Evolutionary conservation across 2,113 vertebrate genomes (phyloP), one percentile per base, ranked within the genome.

Genomic region (Cyphomyrus discorhynchus): DNA sequence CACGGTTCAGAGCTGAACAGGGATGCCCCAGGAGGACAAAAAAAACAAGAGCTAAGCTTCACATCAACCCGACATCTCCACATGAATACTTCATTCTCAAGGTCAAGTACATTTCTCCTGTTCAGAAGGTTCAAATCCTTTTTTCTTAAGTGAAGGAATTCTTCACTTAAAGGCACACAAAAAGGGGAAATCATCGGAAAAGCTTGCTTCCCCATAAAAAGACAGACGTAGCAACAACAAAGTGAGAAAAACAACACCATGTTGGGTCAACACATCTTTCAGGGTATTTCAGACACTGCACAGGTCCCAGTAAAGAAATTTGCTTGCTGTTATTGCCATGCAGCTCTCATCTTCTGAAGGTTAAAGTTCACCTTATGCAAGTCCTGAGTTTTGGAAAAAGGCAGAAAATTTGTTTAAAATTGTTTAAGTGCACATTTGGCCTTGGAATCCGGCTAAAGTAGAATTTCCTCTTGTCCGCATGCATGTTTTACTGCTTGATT

Each of bases 101-200:
- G 42, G 45, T 85, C 24, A 49, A 85, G 46, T 85, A 85, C 46
- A 85, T n/a, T 85, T 85, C 47, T 85, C 42, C 45, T n/a, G 21
- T 50, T 13, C 83, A 27, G 83, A 85, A 85, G 47, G 83, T 85
- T 27, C 21, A n/a, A 47, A 84, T 84, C 82, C 45, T 13, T 86
- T 86, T 53, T 39, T 52, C 31, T 52, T 52, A 47, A 86, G 84
- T 15, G 45, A 27, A 49, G 47, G 46, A 86, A 86, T 86, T 15
- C 49, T 86, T 56, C 85, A 86, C 31, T 53, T 52, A 52, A 86
- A 86, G 85, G 85, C 85, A 86, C 85, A 86, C 84, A 86, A 24
- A 46, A 86, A 86, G 24, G 85, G 31, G n/a, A 39, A 35, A 21
- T n/a, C 10, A 5, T 31, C 45, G 31, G 11, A 86, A 52, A 86